phyloP scores from a whole-genome alignment of 53 echinoderm and acorn worm genomes.

The Crossaster papposus region DNA sequence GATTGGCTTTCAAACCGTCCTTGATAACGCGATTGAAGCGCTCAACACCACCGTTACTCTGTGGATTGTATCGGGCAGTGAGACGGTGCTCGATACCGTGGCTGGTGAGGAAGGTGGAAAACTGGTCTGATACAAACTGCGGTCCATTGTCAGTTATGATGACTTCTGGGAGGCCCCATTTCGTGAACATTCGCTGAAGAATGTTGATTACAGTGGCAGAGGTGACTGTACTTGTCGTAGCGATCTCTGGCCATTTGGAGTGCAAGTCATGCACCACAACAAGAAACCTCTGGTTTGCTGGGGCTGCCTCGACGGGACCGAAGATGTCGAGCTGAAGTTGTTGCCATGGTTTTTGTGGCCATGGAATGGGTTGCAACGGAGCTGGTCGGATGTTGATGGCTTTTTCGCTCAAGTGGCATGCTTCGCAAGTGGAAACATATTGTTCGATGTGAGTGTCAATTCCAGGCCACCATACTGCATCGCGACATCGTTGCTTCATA shows the following conservation, averaged over 20 bases:
- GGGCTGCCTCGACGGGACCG: constrained; percentile 61
- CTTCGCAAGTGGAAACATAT: constrained; percentile 9
- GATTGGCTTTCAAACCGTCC: constrained; percentile 61
- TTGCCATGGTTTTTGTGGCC: constrained; percentile 58
- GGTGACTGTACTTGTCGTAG: constrained; percentile 63
- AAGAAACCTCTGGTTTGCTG: constrained; percentile 48
- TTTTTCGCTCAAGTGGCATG: too few species aligned
- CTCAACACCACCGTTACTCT: constrained; percentile 63
- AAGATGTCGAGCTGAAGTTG: constrained; percentile 68
- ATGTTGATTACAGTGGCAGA: constrained; percentile 54
- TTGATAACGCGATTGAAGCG: constrained; percentile 58
- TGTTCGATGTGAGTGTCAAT: constrained; percentile 45
- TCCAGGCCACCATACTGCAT: constrained; percentile 55
- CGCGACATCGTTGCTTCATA: constrained; percentile 41
- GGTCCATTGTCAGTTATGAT: constrained; percentile 67
- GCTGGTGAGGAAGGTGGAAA: constrained; percentile 41
- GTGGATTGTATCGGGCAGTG: constrained; percentile 66
- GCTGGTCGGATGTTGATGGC: too few species aligned
- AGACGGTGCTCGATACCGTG: constrained; percentile 55
- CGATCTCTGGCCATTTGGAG: constrained; percentile 71
- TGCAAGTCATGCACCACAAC: constrained; percentile 68
- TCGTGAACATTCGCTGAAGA: constrained; percentile 53
- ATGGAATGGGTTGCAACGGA: too few species aligned
- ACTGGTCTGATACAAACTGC: constrained; percentile 61
- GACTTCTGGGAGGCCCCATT: constrained; percentile 58